These are phyloP conservation scores for Hippocampus mohnikei DNA, from an alignment of 2,113 vertebrate species.

Conservation along the genomic window DNA sequence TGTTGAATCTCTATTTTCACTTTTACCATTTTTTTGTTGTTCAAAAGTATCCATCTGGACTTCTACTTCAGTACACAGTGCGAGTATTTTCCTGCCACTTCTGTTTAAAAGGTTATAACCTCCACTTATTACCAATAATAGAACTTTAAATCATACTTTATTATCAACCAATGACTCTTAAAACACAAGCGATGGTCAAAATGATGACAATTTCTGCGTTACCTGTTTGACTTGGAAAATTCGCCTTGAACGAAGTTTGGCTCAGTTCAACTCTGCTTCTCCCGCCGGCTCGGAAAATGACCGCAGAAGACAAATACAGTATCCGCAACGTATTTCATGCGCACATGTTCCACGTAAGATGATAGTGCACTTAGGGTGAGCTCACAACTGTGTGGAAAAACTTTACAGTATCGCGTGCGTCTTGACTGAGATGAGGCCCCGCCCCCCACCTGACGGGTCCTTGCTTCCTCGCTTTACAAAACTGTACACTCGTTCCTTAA, in stretches of 20 bases:
- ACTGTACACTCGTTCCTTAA: not conserved
- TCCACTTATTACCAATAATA: not conserved
- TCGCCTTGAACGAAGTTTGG: not conserved
- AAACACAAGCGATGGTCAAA: not conserved
- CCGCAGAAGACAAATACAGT: conserved; percentile 32
- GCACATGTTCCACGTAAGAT: conserved; percentile 34
- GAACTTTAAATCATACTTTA: not conserved
- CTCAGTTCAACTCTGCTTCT: conserved; percentile 10
- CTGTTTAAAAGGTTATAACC: too few relatives aligned
- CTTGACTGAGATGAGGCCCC: conserved; percentile 45
- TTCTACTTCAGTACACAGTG: not conserved
- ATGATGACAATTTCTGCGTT: conserved; percentile 18
- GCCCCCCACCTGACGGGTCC: conserved; percentile 23
- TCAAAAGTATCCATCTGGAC: too few relatives aligned
- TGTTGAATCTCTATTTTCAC: not conserved
- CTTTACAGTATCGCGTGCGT: conserved; percentile 36
- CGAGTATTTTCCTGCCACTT: too few relatives aligned
- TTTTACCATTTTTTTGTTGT: not conserved
- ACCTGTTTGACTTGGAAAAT: conserved; percentile 38
- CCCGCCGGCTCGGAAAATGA: conserved; percentile 15
- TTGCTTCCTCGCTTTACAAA: conserved; percentile 7
- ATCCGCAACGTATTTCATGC: conserved; percentile 48
- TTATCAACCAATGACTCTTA: not conserved
- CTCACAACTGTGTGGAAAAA: conserved; percentile 28
- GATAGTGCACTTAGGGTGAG: conserved; percentile 5